Evolutionary conservation across 2,888 invertebrate species (phyloP), one percentile per base, ranked within the genome.

Genomic region (Nephrocerus scutellatus): DNA sequence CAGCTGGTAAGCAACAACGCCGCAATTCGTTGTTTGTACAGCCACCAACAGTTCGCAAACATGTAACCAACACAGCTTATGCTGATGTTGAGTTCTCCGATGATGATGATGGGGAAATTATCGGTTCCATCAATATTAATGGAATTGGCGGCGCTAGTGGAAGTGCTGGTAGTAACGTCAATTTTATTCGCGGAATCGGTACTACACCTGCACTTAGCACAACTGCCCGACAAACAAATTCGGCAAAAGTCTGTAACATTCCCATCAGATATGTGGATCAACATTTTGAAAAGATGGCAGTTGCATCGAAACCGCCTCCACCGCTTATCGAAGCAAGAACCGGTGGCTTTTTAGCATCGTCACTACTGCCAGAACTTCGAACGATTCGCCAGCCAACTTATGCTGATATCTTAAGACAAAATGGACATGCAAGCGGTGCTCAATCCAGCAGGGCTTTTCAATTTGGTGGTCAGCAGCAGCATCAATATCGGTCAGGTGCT

Each of bases 51-150:
- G 53, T 53, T 1, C 53, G 52, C 15, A 53, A 50, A 24, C 34
- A 52, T 20, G 46, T 53, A 5, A 52, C 48, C 20, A 55, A 55
- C 30, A 47, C 51, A 19, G 33, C 52, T 20, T 48, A 43, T 37
- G 50, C 53, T 32, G 47, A 47, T 13, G 43, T 63, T 15, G 66
- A 68, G 42, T 55, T 62, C 16, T 66, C 64, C 5, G 68, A 68
- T 40, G 59, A 63, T 10, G 66, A 66, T 6, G 63, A 63, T 16
- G 51, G 51, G 28, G 48, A 51, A 31, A 35, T 51, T 6, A 39
- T 47, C 23, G 23, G 23, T 22, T 22, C 23, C 8, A 10, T 22
- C n/a, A n/a, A n/a, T n/a, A n/a, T n/a, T n/a, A n/a, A n/a, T 2
- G 25, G 20, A n/a, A 23, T 21, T 13, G 22, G 5, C 19, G 32